Evolutionary conservation across 2,888 invertebrate species (phyloP).

Genomic region (Metallyticus violacea): DNA sequence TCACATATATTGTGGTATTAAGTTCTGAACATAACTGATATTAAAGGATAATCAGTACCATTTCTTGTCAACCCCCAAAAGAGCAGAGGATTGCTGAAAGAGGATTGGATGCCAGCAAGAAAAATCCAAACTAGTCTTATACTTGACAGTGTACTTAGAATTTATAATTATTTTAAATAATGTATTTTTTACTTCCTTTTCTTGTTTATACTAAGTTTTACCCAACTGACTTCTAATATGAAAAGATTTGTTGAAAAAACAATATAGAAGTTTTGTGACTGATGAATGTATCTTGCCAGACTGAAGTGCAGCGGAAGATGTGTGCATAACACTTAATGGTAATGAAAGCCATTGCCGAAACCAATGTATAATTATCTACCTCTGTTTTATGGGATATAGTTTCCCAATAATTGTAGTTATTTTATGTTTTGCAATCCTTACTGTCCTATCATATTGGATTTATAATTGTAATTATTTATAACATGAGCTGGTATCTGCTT

Average conservation of each 20-base stretch:
- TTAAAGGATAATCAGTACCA: neutral
- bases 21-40: neutral
- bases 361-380: slow-evolving; percentile 13
- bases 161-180: neutral
- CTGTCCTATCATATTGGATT: neutral
- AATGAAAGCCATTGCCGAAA: neutral
- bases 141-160: slow-evolving; percentile 28
- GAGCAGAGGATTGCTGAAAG: neutral
- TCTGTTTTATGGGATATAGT: slow-evolving; percentile 1
- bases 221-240: neutral
- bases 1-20: neutral
- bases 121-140: slow-evolving; percentile 26
- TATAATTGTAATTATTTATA: neutral
- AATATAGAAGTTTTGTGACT: neutral
- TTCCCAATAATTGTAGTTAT: neutral
- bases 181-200: neutral
- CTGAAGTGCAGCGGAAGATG: neutral
- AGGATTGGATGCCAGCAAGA: neutral
- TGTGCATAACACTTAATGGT: neutral
- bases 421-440: neutral
- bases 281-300: neutral
- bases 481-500: neutral
- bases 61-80: neutral
- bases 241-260: neutral
- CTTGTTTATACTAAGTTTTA: slow-evolving; percentile 3